Base-by-base conservation (phyloP, 2,113 vertebrate genomes). In the Neolamprologus kungweensis region DNA sequence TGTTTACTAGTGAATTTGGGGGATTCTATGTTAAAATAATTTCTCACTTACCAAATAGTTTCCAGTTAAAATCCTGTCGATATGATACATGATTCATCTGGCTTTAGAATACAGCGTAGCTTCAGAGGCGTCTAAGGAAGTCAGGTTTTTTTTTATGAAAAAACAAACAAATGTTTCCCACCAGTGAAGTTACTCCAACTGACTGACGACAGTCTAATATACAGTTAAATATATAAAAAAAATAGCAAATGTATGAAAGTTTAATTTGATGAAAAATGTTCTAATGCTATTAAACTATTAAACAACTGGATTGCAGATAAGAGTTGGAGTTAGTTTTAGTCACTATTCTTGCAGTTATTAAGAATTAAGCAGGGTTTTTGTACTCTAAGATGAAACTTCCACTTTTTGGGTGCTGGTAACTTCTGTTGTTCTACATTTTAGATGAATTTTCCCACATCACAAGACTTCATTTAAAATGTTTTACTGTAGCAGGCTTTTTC, bases 71-170 rank as follows among this genome's bases (percentile, higher is more conserved):
- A 5, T 75, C 23, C 42, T 50, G 23, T 50, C 9, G 4, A 7
- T 31, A 50, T 31, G 6, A 31, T 75, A 0, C 42, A 28, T 5
- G 8, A 47, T 75, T 63, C 58, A 12, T 63, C 17, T 75, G 0
- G 0, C 40, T 73, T 45, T 45, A 73, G 21, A 45, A 10, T 73
- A 73, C 0, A 73, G 68, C 4, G 0, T 73, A 23, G 68, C 2
- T 17, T 73, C 2, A 26, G 14, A 40, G 40, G 2, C 0, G 21
- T 45, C 14, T 28, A 45, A 47, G 68, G 21, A 47, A 73, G 68
- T 47, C 3, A 1, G 60, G 4, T 1, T n/a, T 54, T 60, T 31
- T 60, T 1, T 17, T 1, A 4, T 1, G 1, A 57, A 57, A 57
- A 26, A 26, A 57, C 3, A 14, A 55, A 45, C 40, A 47, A 47